phyloP scores from a whole-genome alignment of 1,140 invertebrate species.

The Papilio polytes region DNA sequence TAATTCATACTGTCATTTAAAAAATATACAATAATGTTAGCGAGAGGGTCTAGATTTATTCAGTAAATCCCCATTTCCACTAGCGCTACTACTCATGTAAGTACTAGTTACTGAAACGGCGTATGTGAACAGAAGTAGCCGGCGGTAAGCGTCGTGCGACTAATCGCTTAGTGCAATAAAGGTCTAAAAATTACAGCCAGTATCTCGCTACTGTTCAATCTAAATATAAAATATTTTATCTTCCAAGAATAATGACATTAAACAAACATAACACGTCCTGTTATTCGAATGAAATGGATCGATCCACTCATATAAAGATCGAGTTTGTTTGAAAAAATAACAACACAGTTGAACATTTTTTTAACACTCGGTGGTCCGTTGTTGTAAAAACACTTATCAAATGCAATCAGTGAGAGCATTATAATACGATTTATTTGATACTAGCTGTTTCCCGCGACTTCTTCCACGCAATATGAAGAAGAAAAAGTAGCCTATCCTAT shows the following conservation, averaged over 20 bases:
- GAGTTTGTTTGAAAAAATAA: slow-evolving; percentile 64
- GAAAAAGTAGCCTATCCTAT: no score
- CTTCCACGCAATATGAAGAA: no score
- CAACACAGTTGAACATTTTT: slow-evolving; percentile 50
- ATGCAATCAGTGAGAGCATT: slow-evolving; percentile 33
- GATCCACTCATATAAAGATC: slow-evolving; percentile 53
- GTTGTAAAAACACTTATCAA: slow-evolving; percentile 57
- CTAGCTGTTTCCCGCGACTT: background rate
- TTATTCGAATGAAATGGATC: slow-evolving; percentile 52
- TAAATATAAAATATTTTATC: background rate
- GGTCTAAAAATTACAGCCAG: background rate
- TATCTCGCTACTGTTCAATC: background rate
- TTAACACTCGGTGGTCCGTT: slow-evolving; percentile 52
- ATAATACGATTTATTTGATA: background rate
- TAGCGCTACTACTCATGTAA: no score
- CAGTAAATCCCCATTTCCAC: no score
- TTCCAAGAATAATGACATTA: slow-evolving; percentile 30
- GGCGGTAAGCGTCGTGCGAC: background rate
- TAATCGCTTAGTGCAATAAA: background rate
- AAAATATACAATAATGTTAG: no score
- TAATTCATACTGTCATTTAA: no score
- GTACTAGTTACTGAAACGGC: no score
- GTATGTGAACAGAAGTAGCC: no score
- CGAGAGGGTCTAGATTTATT: no score
- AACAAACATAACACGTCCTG: slow-evolving; percentile 47